Evolutionary conservation across 1,140 invertebrate species (phyloP).

Genomic region (Philopotamus ludificatus): DNA sequence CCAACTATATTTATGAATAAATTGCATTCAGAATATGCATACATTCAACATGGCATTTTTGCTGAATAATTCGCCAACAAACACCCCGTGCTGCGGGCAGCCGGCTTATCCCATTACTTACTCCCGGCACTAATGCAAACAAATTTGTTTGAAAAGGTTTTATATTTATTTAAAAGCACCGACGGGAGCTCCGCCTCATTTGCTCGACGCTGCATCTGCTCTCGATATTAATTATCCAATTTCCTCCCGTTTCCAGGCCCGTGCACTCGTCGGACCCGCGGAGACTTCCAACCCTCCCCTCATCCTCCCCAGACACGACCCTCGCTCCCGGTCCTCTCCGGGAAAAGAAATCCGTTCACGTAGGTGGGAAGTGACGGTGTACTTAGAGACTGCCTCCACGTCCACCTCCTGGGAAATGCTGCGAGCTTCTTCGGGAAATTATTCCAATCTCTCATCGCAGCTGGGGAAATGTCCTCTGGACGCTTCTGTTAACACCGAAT

Average conservation of each 20-base stretch:
- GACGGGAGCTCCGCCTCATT: no score
- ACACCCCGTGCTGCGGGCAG: no score
- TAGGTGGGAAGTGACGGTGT: neutral
- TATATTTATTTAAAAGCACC: no score
- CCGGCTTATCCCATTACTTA: no score
- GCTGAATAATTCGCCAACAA: no score
- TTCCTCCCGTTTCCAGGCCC: neutral
- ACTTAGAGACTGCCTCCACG: neutral
- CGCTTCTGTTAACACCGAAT: neutral
- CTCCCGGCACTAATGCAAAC: no score
- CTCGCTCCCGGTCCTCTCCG: neutral
- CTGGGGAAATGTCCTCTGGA: slow-evolving; percentile 2
- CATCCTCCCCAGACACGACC: neutral
- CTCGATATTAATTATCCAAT: slow-evolving; percentile 13
- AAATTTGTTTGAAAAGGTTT: no score
- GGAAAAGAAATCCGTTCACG: neutral
- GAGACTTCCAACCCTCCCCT: neutral
- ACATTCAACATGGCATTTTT: no score
- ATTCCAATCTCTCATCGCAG: slow-evolving; percentile 8
- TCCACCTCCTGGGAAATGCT: slow-evolving; percentile 2
- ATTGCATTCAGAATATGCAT: no score
- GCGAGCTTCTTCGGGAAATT: slow-evolving; percentile 8
- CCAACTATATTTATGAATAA: no score
- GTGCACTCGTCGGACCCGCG: neutral
- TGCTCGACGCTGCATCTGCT: neutral